Conservation (phyloP, 2,888 invertebrate genomes). For the Halocaridina rubra region DNA sequence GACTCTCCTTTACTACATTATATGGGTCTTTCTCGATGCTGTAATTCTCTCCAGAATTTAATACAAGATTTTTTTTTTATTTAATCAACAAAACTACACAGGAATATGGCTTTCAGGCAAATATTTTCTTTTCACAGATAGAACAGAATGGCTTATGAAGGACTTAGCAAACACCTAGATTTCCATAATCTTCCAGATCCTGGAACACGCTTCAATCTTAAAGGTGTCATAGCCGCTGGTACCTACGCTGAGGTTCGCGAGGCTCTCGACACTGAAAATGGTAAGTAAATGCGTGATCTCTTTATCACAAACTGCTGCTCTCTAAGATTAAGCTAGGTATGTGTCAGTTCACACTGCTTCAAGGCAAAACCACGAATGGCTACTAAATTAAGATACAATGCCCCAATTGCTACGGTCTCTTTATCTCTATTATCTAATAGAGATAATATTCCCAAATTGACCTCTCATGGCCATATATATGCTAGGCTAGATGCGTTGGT, state of each 20-base stretch:
- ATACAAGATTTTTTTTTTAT: not conserved
- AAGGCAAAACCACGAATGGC: too few species aligned
- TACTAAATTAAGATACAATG: too few species aligned
- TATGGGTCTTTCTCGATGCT: not conserved
- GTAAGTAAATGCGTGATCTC: too few species aligned
- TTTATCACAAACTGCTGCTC: too few species aligned
- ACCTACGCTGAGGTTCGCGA: constrained; percentile 82
- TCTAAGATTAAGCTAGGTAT: too few species aligned
- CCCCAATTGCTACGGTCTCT: too few species aligned
- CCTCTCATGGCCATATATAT: too few species aligned
- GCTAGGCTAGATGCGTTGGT: too few species aligned
- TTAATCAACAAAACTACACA: not conserved
- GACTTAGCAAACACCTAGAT: constrained; percentile 31
- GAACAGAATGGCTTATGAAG: constrained; percentile 41
- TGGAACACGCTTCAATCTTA: constrained; percentile 79
- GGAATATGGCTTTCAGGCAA: too few species aligned
- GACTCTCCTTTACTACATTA: not conserved
- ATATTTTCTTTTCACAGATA: not conserved
- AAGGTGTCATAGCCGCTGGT: constrained; percentile 78
- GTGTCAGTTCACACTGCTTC: too few species aligned
- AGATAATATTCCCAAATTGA: too few species aligned
- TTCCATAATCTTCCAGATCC: constrained; percentile 76
- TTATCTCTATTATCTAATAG: too few species aligned
- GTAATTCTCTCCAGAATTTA: not conserved
- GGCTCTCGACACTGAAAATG: constrained; percentile 78